phyloP scores from a whole-genome alignment of 2,797 vertebrate genomes.

The Micrastur ruficollis region DNA sequence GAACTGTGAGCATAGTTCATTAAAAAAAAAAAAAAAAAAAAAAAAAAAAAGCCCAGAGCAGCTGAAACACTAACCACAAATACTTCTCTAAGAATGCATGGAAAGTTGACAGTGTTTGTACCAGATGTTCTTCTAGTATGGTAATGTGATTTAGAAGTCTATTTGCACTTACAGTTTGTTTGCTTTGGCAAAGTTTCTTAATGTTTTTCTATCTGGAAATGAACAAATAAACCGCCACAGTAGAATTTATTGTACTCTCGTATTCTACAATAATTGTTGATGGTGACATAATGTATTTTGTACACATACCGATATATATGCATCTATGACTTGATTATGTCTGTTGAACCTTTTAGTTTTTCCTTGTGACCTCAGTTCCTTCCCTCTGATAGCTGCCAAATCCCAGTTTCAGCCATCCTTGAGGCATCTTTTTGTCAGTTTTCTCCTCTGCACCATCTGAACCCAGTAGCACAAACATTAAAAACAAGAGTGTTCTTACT shows the following conservation, averaged over 20 bases:
- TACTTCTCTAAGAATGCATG: slow-evolving; percentile 25
- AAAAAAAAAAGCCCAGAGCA: background rate
- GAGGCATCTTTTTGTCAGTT: background rate
- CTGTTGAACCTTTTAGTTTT: background rate
- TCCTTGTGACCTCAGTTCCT: background rate
- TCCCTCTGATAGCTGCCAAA: background rate
- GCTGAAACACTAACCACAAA: slow-evolving; percentile 52
- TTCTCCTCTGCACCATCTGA: background rate
- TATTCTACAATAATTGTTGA: background rate
- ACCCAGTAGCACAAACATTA: background rate
- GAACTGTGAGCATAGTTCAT: background rate
- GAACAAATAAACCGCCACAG: background rate
- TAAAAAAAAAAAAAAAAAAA: background rate
- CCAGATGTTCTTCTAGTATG: slow-evolving; percentile 44
- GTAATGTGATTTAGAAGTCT: slow-evolving; percentile 25
- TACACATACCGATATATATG: background rate
- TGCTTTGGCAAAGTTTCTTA: slow-evolving; percentile 24
- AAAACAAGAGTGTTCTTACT: background rate
- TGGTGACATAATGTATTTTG: background rate
- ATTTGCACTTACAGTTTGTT: background rate
- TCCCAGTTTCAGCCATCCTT: background rate
- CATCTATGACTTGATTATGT: background rate
- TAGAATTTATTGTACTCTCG: background rate
- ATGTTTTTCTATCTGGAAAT: slow-evolving; percentile 1
- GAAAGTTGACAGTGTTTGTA: slow-evolving; percentile 45